Base-by-base conservation (phyloP, 2,113 vertebrate species). In the Otus sunia region DNA sequence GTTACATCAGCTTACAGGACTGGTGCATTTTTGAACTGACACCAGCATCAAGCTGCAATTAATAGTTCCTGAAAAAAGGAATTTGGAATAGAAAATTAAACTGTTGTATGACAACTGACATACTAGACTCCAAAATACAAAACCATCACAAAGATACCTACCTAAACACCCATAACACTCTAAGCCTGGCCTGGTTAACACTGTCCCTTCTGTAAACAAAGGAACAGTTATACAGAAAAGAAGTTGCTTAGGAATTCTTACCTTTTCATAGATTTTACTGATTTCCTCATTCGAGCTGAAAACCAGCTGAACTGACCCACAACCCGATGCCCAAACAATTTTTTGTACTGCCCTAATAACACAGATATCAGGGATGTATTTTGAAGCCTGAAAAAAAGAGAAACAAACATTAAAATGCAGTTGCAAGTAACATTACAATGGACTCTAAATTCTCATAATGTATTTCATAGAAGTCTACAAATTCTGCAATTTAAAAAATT, bases 241-340 rank as follows among this genome's bases (percentile, higher is more conserved):
- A 2, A 87, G 39, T 41, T 90, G 34, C 63, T 88, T 71, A 56
- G 12, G 34, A 96, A 93, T 78, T 92, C 97, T 97, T 98, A 99
- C 99, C 99, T 99, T 99, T 92, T 99, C 99, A 59, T 99, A 99
- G 97, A 99, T 99, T 98, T 99, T 99, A 98, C 99, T 99, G 26
- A 99, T 99, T 96, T 99, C 99, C 85, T 99, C 99, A 98, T 99
- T 99, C 7, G 99, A 99, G 94, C 99, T 99, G 98, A 99, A 99
- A 86, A 99, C 99, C 39, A 99, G 98, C 93, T 99, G 99, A 90
- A 99, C 98, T 60, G 99, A 99, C 56, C 99, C 99, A 96, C 99
- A 99, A 87, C 99, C 99, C 72, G 99, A 99, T 25, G 99, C 99
- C 99, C 99, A 99, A 92, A 99, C 99, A 59, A 99, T 99, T 98